Percentiles rank a stretch among this genome's conserved stretches.
Evolutionary conservation across 2,113 vertebrate genomes (phyloP).

Genomic region (Spizaetus ornatus): DNA sequence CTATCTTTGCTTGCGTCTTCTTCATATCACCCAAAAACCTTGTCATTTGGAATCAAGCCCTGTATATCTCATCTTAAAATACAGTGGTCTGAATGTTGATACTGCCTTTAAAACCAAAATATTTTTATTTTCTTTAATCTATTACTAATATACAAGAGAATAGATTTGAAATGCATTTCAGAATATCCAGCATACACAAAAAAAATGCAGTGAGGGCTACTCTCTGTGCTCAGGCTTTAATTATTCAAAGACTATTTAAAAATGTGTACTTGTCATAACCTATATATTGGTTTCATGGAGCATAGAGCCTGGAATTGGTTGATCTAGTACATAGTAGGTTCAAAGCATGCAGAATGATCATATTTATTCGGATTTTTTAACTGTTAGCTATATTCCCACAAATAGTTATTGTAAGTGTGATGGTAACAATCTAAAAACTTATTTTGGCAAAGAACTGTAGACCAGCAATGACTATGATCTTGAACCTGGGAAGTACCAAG

Average conservation of each 20-base stretch:
- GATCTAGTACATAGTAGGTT: neutral
- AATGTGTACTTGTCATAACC: neutral
- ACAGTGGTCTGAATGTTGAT: neutral
- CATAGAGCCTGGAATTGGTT: neutral
- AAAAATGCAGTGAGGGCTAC: neutral
- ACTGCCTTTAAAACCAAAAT: neutral
- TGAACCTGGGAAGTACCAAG: neutral
- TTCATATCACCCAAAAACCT: neutral
- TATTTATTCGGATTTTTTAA: neutral
- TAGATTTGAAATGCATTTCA: neutral
- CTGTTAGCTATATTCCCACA: neutral
- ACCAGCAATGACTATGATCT: neutral
- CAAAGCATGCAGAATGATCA: neutral
- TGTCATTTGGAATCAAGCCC: neutral
- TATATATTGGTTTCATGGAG: neutral
- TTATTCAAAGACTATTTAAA: neutral
- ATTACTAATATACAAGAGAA: neutral
- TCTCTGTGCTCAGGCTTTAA: neutral
- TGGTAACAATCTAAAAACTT: neutral
- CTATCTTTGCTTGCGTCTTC: neutral
- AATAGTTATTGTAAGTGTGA: neutral
- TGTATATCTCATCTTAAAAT: neutral
- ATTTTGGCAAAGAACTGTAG: neutral
- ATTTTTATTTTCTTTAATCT: neutral
- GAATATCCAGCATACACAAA: neutral